phyloP scores from a whole-genome alignment of 2,888 invertebrate species.

The Tetheella fluctuosa region DNA sequence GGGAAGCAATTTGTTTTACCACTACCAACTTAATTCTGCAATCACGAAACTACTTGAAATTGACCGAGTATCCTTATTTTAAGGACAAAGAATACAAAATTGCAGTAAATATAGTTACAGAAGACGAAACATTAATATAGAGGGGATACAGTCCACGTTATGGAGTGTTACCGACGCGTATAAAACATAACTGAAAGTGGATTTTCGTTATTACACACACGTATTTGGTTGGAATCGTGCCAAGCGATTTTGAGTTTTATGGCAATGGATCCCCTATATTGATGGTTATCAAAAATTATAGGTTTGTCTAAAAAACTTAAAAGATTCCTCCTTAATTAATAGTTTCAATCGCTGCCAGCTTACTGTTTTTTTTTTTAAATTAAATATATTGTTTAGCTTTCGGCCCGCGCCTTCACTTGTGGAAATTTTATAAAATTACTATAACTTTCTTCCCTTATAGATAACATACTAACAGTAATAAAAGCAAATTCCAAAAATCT shows the following conservation, averaged over 20 bases:
- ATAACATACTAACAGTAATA: no score
- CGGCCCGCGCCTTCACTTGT: no score
- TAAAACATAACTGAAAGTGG: constrained; percentile 70
- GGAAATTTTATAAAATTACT: no score
- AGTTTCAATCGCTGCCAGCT: no score
- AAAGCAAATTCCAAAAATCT: no score
- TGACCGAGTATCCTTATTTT: not conserved
- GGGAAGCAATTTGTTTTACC: constrained; percentile 43
- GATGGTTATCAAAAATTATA: constrained; percentile 34
- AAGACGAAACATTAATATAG: constrained; percentile 21
- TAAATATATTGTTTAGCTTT: no score
- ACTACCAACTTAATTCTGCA: constrained; percentile 20
- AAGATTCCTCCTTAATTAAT: constrained; percentile 18
- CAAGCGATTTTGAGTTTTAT: constrained; percentile 58
- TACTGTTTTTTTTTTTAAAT: no score
- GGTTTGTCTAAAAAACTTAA: constrained; percentile 47
- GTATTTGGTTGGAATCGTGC: constrained; percentile 51
- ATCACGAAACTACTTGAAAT: not conserved
- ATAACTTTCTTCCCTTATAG: no score
- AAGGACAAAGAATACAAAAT: not conserved
- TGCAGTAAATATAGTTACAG: not conserved
- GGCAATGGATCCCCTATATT: constrained; percentile 28
- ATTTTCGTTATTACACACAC: constrained; percentile 65
- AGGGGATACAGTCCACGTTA: constrained; percentile 43
- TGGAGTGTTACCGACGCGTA: constrained; percentile 59